A percentile compares a stretch with the other conserved stretches of the same genome.
Conservation (phyloP, 2,888 invertebrate genomes). For the Nomada goodeniana region DNA sequence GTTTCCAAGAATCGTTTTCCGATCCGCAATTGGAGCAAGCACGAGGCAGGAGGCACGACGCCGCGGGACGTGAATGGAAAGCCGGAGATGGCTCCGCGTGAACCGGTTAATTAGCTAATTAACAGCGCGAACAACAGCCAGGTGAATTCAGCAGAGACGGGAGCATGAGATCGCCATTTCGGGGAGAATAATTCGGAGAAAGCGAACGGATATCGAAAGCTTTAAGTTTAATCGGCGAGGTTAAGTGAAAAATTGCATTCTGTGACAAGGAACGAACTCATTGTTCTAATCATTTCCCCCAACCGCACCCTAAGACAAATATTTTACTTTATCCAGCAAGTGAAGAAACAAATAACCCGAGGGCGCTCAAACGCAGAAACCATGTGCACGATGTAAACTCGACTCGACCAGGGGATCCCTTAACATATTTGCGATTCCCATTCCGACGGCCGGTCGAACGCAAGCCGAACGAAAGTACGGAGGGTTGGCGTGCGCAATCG, state of each 20-base stretch:
- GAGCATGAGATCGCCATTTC: neutral
- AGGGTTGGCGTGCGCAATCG: neutral
- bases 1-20: constrained; percentile 30
- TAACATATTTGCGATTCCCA: constrained; percentile 2
- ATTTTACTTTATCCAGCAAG: neutral
- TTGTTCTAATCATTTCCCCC: neutral
- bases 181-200: neutral
- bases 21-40: constrained; percentile 7
- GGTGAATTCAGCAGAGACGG: constrained; percentile 6
- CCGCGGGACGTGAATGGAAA: neutral
- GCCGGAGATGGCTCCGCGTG: constrained; percentile 9
- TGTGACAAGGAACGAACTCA: neutral
- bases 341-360: neutral
- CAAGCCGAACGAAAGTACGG: neutral
- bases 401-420: neutral
- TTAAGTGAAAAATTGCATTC: neutral
- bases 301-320: too few relatives aligned
- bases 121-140: constrained; percentile 46
- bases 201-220: constrained; percentile 28
- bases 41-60: neutral
- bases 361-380: neutral
- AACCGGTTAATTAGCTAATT: constrained; percentile 67
- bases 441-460: neutral
- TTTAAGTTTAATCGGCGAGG: neutral
- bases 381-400: neutral